Evolutionary conservation across 2,888 invertebrate genomes (phyloP).

Genomic region (Drosophila kambysellisi): DNA sequence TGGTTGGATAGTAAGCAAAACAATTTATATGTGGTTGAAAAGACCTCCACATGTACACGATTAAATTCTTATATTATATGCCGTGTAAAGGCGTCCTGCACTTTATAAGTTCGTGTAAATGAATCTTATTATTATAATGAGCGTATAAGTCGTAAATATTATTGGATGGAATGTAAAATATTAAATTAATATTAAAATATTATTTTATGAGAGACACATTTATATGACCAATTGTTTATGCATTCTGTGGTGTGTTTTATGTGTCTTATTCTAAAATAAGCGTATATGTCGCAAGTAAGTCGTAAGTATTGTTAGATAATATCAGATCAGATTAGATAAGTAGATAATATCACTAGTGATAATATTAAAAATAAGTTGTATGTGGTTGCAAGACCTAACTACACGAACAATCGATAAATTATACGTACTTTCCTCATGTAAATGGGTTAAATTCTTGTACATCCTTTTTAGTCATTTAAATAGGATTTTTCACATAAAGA

Average conservation of each 20-base stretch:
- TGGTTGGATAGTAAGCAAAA: neutral
- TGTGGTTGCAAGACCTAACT: neutral
- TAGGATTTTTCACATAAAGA: neutral
- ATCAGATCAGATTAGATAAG: too few relatives aligned
- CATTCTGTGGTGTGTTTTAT: neutral
- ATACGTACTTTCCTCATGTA: neutral
- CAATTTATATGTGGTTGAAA: neutral
- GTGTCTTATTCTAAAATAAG: too few relatives aligned
- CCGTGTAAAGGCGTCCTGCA: neutral
- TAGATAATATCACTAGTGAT: too few relatives aligned
- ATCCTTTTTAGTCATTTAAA: neutral
- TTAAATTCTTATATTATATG: neutral
- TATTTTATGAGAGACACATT: neutral
- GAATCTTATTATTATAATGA: neutral
- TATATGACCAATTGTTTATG: neutral
- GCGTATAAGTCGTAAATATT: too few relatives aligned
- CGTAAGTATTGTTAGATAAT: too few relatives aligned
- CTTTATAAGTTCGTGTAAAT: neutral
- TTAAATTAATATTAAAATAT: neutral
- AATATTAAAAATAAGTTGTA: too few relatives aligned
- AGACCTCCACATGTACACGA: neutral
- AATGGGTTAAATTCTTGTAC: neutral
- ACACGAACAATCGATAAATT: neutral
- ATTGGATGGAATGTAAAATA: too few relatives aligned
- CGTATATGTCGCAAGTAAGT: neutral